Conservation (phyloP, 2,888 invertebrate species). For the Lochmaea capreae region DNA sequence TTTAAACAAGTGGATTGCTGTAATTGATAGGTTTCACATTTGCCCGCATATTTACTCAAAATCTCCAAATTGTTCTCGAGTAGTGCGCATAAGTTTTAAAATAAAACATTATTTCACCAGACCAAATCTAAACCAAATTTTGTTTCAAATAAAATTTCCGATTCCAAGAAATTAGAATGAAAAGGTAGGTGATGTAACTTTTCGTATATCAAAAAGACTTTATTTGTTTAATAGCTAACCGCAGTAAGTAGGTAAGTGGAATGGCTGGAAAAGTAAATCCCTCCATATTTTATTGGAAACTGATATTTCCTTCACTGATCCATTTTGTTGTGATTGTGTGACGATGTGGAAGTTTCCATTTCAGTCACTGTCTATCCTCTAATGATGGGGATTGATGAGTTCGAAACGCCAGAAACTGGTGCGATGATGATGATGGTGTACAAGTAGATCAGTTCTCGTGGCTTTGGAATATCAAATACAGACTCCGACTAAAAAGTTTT, state of each 20-base stretch:
- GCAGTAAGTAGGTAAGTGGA: conserved; percentile 3
- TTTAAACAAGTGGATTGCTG: no score
- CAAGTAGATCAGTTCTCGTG: conserved; percentile 20
- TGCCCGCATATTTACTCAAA: no score
- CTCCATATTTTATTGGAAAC: conserved; percentile 19
- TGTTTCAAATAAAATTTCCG: neutral
- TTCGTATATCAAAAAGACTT: conserved; percentile 3
- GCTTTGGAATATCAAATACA: conserved; percentile 12
- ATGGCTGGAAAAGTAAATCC: conserved; percentile 21
- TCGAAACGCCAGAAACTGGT: conserved; percentile 14
- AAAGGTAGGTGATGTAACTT: neutral
- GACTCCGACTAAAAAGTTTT: neutral
- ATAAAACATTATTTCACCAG: no score
- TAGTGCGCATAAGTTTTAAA: no score
- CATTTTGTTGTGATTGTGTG: conserved; percentile 25
- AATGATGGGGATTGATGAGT: conserved; percentile 33
- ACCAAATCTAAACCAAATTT: neutral
- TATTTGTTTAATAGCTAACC: conserved; percentile 16
- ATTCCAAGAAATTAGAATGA: neutral
- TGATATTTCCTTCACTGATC: conserved; percentile 24
- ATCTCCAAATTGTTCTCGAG: no score
- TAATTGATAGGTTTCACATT: no score
- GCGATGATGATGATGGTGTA: conserved; percentile 10
- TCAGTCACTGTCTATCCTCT: conserved; percentile 28
- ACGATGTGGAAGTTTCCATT: conserved; percentile 29